Evolutionary conservation across 2,113 vertebrate genomes (phyloP).

Genomic region (Colinus virginianus): DNA sequence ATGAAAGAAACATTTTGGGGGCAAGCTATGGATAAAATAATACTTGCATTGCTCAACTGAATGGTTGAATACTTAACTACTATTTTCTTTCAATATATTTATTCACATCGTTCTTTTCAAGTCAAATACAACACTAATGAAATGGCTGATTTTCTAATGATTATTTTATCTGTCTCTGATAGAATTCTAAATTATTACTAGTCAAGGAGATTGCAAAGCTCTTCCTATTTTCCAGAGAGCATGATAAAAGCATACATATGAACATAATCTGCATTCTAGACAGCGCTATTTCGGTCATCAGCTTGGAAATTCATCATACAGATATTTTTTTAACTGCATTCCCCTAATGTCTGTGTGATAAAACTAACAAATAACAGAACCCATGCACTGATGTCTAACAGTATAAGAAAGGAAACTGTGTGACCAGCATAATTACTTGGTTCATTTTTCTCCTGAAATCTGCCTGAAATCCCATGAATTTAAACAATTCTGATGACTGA

Average conservation of each 20-base stretch:
- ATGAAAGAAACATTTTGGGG: not conserved
- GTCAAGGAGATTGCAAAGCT: not conserved
- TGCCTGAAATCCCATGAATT: not conserved
- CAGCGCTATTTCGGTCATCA: not conserved
- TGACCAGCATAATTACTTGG: not conserved
- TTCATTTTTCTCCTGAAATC: not conserved
- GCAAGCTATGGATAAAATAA: not conserved
- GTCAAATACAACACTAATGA: not conserved
- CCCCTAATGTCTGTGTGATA: not conserved
- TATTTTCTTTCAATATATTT: not conserved
- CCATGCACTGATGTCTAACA: not conserved
- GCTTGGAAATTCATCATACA: conserved; percentile 8
- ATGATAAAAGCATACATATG: not conserved
- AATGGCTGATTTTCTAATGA: not conserved
- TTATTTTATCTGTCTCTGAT: not conserved
- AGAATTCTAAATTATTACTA: not conserved
- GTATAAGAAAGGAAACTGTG: not conserved
- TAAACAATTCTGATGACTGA: not conserved
- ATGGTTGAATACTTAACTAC: not conserved
- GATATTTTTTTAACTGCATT: conserved; percentile 27
- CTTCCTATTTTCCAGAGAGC: not conserved
- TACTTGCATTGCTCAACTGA: not conserved
- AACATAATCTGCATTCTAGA: conserved; percentile 23
- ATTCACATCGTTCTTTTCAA: not conserved
- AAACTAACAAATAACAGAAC: not conserved